phyloP scores from a whole-genome alignment of 2,797 vertebrate species.

The Anguilla marmorata region DNA sequence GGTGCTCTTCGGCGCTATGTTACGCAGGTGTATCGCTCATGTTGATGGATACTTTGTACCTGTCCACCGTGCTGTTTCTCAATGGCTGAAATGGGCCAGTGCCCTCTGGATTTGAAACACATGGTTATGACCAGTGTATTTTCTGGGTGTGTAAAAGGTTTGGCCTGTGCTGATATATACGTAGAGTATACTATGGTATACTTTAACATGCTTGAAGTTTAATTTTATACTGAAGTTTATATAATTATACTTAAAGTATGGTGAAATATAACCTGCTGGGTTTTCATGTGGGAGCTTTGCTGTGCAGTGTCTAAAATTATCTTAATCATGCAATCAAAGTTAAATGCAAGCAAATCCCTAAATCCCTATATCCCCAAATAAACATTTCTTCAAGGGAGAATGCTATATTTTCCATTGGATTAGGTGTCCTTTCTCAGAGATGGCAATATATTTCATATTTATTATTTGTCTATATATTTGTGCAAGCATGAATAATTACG shows the following conservation, averaged over 20 bases:
- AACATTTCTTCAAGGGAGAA: not conserved
- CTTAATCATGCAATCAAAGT: not conserved
- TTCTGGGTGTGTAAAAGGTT: not conserved
- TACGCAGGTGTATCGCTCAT: not conserved
- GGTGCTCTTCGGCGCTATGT: not conserved
- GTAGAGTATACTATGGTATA: too few relatives aligned
- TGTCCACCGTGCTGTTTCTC: not conserved
- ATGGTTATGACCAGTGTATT: not conserved
- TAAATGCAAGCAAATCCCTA: not conserved
- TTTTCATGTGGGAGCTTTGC: not conserved
- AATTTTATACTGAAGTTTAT: too few relatives aligned
- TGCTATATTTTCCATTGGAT: not conserved
- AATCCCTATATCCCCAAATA: not conserved
- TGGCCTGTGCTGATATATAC: not conserved
- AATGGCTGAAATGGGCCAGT: not conserved
- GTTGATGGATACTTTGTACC: not conserved
- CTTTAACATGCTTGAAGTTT: too few relatives aligned
- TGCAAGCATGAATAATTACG: slow-evolving; percentile 1
- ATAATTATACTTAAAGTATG: too few relatives aligned
- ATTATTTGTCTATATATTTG: not conserved
- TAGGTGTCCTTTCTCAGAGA: not conserved
- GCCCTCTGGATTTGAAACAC: not conserved
- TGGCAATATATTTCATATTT: not conserved
- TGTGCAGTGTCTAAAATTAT: not conserved
- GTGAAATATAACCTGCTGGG: not conserved